Base-by-base conservation (phyloP, 37 sponge, comb jelly and placozoan genomes). In the Amphimedon queenslandica region DNA sequence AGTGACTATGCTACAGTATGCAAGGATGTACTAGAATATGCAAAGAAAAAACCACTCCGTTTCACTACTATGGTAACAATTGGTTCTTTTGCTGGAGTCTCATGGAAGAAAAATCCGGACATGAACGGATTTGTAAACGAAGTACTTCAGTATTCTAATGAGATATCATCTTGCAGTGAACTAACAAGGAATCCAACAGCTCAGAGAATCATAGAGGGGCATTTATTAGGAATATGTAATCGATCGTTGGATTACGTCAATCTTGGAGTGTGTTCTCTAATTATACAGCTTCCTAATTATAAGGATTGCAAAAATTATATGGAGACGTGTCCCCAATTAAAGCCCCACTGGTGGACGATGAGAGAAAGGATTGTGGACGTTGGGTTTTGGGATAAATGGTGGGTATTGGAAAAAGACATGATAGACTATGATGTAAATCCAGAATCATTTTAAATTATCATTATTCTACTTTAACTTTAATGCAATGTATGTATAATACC, bases 341-440 rank as follows among this genome's bases (percentile, higher is more conserved):
- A 67, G 55, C 67, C 70, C 31, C 65, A 73, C 23, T 74, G 75
- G 79, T 88, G 82, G 83, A 69, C 69, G 33, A 32, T 77, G 33
- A 31, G 68, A 31, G 27, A 56, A 1, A 66, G 78, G 11, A 55
- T 88, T 28, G 64, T 88, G 35, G 88, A 88, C 51, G 42, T 88
- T 42, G 88, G 88, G 0, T 58, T 78, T 43, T 78, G 77, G 74
- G 69, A 73, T 0, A 47, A 66, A 40, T 88, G 88, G 88, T 29
- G 55, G 37, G 16, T 31, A 11, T 39, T 88, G 25, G 64, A 78
- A 13, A 78, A n/a, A 41, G 67, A 72, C 20, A 82, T 88, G 83
- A 30, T 39, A 10, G 88, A 88, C 38, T 88, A 65, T 74, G 88
- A 88, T 56, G 69, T 88, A 21, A 88, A 77, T 57, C 56, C 71